phyloP scores from a whole-genome alignment of 35 echinoderm and acorn worm genomes.

The Eucidaris tribuloides region DNA sequence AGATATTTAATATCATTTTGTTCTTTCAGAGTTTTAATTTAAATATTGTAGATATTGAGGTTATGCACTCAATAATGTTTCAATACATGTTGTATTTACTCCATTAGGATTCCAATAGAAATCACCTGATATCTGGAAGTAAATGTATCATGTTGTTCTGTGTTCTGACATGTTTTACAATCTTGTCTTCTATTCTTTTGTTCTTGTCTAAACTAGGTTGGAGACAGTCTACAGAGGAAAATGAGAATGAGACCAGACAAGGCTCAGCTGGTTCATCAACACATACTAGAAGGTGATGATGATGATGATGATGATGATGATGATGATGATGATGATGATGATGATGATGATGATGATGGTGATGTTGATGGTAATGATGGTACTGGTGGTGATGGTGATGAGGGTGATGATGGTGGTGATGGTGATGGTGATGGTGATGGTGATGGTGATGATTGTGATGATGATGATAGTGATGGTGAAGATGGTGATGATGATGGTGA shows the following conservation, averaged over 20 bases:
- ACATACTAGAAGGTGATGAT: conserved; percentile 95
- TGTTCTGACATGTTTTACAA: neutral
- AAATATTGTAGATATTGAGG: neutral
- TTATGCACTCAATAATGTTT: neutral
- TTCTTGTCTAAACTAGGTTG: conserved; percentile 77
- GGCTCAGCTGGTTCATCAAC: conserved; percentile 91
- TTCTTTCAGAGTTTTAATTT: neutral
- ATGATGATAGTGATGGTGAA: neutral
- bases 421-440: neutral
- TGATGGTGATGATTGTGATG: neutral
- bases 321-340: neutral
- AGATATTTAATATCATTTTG: too few relatives aligned
- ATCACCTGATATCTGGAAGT: neutral
- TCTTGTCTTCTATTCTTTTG: neutral
- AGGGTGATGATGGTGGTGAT: neutral
- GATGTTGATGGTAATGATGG: neutral
- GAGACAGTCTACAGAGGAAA: conserved; percentile 96
- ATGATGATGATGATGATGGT: neutral
- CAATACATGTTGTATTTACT: neutral
- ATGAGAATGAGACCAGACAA: conserved; percentile 97
- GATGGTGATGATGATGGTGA: neutral
- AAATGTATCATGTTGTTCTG: neutral
- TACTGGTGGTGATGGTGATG: neutral
- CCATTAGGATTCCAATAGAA: neutral
- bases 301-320: neutral